Percentiles rank a stretch among this genome's conserved stretches.
phyloP scores from a whole-genome alignment of 2,888 invertebrate genomes.

The Alviniconcha strummeri region DNA sequence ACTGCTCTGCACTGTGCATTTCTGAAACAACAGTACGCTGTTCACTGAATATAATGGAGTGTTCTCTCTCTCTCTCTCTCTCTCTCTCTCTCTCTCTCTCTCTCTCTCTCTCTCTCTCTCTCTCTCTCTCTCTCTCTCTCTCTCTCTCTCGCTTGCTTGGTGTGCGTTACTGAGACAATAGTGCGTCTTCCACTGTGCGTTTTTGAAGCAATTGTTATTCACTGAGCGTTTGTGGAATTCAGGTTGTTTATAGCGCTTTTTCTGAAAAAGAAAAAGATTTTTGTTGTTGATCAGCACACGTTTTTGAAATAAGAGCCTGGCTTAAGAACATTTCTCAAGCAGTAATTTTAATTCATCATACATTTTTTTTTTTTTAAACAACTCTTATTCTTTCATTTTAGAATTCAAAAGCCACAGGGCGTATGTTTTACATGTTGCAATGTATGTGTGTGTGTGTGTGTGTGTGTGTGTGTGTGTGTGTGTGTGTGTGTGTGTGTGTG shows the following conservation, averaged over 20 bases:
- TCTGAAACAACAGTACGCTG: neutral
- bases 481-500: too few species aligned
- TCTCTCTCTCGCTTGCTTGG: neutral
- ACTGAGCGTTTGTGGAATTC: neutral
- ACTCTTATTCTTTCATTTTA: too few species aligned
- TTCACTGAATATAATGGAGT: neutral
- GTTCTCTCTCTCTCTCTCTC: neutral
- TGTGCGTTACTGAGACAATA: too few species aligned
- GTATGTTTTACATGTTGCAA: too few species aligned
- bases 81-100: neutral
- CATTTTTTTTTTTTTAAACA: too few species aligned
- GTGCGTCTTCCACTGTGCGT: neutral
- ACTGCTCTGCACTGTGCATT: neutral
- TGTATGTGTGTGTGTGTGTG: too few species aligned
- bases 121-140: constrained; percentile 8
- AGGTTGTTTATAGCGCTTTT: neutral
- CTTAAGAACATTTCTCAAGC: neutral
- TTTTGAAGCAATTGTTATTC: neutral
- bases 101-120: neutral
- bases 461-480: too few species aligned
- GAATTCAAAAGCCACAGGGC: too few species aligned
- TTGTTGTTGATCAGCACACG: neutral
- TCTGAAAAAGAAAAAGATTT: too few species aligned
- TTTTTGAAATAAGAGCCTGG: neutral
- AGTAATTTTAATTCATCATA: too few species aligned